A percentile compares a stretch with the other conserved stretches of the same genome.
Evolutionary conservation across 2,113 vertebrate species (phyloP).

Genomic region (Sisor rabdophorus): DNA sequence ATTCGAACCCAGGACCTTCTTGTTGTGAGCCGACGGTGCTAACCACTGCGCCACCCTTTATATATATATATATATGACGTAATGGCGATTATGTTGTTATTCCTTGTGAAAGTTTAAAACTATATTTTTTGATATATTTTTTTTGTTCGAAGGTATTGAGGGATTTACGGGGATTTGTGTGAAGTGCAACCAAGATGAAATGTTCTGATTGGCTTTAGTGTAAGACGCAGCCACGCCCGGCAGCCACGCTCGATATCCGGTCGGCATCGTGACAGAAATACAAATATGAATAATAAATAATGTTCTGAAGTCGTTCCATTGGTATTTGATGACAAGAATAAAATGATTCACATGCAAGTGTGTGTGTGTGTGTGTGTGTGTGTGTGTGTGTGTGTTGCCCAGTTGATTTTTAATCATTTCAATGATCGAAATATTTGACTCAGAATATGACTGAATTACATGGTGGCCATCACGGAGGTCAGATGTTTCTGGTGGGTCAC

Average conservation of each 20-base stretch:
- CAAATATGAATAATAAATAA: not conserved
- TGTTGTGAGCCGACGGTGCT: too few species aligned
- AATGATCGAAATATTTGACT: too few species aligned
- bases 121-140: not conserved
- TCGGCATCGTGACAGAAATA: not conserved
- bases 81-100: slow-evolving; percentile 26
- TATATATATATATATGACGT: too few species aligned
- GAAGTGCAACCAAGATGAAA: not conserved
- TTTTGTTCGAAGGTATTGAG: not conserved
- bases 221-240: not conserved
- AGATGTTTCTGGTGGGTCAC: too few species aligned
- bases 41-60: too few species aligned
- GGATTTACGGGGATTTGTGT: not conserved
- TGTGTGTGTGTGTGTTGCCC: too few species aligned
- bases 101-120: not conserved
- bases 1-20: too few species aligned
- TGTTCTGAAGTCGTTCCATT: not conserved
- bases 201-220: too few species aligned
- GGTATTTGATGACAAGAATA: not conserved
- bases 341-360: slow-evolving; percentile 1
- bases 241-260: not conserved
- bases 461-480: too few species aligned
- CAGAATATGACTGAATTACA: too few species aligned
- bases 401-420: too few species aligned
- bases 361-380: not conserved